Evolutionary conservation across 1,140 invertebrate genomes (phyloP).

Genomic region (Temnothorax nylanderi): DNA sequence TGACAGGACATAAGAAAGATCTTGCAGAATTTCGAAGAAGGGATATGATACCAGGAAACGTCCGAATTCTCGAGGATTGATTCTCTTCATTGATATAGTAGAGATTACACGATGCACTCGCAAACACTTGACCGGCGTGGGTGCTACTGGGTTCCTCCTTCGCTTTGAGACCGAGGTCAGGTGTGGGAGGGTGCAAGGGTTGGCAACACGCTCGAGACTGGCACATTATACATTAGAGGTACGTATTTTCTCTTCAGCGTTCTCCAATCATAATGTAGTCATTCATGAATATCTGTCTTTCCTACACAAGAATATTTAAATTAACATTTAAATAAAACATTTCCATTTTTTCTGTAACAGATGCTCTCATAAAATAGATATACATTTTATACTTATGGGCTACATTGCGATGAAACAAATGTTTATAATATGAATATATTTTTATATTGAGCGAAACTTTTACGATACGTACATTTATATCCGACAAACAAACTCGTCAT

Average conservation of each 20-base stretch:
- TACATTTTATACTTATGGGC: background rate
- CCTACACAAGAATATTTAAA: background rate
- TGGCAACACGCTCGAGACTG: slow-evolving; percentile 43
- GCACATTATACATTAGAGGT: slow-evolving; percentile 41
- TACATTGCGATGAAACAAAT: background rate
- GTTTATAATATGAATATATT: background rate
- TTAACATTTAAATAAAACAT: background rate
- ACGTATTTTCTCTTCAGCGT: background rate
- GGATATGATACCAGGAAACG: background rate
- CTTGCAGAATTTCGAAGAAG: background rate
- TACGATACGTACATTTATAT: background rate
- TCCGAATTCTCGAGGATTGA: background rate
- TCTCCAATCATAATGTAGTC: background rate
- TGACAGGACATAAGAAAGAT: background rate
- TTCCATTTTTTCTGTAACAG: background rate
- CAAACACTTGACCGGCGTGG: slow-evolving; percentile 67
- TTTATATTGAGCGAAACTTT: background rate
- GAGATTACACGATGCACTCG: slow-evolving; percentile 47
- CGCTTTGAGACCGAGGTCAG: slow-evolving; percentile 53
- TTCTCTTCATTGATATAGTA: background rate
- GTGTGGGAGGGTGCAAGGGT: slow-evolving; percentile 50
- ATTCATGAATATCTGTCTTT: background rate
- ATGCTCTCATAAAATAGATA: background rate
- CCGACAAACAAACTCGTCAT: background rate
- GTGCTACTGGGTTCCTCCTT: slow-evolving; percentile 61